Conservation (phyloP, 2,797 vertebrate species). For the Leucoraja ocellata region DNA sequence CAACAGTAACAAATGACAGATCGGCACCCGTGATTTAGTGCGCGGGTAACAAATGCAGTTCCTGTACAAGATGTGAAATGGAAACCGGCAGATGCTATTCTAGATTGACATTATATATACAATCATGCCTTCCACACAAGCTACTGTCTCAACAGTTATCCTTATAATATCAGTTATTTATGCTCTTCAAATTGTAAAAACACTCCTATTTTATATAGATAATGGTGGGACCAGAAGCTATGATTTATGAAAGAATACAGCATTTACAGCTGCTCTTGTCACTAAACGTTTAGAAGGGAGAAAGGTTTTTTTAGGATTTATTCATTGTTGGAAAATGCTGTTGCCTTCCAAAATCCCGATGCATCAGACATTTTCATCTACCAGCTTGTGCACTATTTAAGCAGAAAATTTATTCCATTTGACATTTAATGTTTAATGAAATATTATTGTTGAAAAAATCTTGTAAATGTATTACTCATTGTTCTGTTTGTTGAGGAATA, state of each 20-base stretch:
- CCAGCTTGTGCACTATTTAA: not conserved
- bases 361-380: not conserved
- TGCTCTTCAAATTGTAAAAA: slow-evolving; percentile 29
- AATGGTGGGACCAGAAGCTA: not conserved
- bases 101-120: slow-evolving; percentile 19
- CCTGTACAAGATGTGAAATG: not conserved
- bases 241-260: not conserved
- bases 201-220: not conserved
- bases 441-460: not conserved
- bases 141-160: not conserved
- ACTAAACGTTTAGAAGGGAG: not conserved
- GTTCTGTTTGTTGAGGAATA: not conserved
- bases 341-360: not conserved
- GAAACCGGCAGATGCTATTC: slow-evolving; percentile 31
- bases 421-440: not conserved
- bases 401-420: not conserved
- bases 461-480: not conserved
- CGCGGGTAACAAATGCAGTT: slow-evolving; percentile 20
- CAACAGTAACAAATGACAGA: slow-evolving; percentile 89
- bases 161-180: slow-evolving; percentile 24
- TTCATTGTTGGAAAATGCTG: slow-evolving; percentile 27
- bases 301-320: not conserved
- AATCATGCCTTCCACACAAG: slow-evolving; percentile 34
- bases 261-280: not conserved
- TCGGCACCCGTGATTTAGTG: slow-evolving; percentile 76